A percentile compares a stretch with the other conserved stretches of the same genome.
These are phyloP conservation scores for Acropternis orthonyx DNA, from an alignment of 2,797 vertebrate species.

Conservation along the genomic window DNA sequence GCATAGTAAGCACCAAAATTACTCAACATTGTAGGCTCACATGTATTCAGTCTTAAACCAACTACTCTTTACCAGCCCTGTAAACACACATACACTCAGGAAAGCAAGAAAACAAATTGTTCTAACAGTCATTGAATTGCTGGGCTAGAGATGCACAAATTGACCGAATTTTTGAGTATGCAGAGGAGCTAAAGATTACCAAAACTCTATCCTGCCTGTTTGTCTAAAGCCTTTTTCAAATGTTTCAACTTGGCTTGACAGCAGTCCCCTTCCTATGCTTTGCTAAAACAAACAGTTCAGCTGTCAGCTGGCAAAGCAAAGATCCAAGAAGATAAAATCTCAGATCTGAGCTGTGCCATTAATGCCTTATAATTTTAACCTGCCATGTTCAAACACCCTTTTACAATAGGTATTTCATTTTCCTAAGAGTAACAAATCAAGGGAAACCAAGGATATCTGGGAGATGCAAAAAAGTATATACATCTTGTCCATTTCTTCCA, in stretches of 20 bases:
- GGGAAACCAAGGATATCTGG: background rate
- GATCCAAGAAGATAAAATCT: background rate
- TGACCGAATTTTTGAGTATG: background rate
- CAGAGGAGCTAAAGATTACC: background rate
- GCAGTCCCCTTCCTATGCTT: background rate
- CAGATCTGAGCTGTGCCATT: background rate
- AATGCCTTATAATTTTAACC: background rate
- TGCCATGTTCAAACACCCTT: background rate
- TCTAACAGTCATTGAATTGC: background rate
- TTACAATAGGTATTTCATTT: background rate
- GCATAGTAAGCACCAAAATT: background rate
- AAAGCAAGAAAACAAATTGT: background rate
- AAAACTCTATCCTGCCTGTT: background rate
- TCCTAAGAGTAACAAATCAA: background rate
- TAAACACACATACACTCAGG: background rate
- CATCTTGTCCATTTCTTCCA: background rate
- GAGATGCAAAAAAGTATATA: background rate
- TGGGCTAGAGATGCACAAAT: background rate
- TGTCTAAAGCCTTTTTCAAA: background rate
- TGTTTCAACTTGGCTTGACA: background rate
- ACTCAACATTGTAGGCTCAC: background rate
- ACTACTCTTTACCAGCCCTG: background rate
- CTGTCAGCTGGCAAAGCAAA: background rate
- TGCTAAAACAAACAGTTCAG: background rate
- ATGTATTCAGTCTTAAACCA: background rate